Conservation (phyloP, 30 jellyfish, hydroid and myxozoan genomes). For the Turritopsis rubra region DNA sequence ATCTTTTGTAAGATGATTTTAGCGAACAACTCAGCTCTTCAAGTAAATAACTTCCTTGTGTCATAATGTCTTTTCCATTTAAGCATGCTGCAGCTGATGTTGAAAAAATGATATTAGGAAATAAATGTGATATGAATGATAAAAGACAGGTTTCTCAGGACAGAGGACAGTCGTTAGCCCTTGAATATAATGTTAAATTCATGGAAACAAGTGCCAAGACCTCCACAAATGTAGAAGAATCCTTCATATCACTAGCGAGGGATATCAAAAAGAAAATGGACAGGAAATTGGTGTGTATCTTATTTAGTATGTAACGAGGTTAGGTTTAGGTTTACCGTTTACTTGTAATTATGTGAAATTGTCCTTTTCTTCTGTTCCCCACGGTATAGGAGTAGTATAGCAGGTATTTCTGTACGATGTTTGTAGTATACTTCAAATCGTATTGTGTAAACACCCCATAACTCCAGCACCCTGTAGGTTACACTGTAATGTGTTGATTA, state of each 20-base stretch:
- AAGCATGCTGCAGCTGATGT: conserved; percentile 97
- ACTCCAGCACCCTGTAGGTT: no score
- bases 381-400: not conserved
- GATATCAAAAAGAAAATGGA: conserved; percentile 81
- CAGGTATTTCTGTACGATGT: no score
- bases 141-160: conserved; percentile 76
- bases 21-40: not conserved
- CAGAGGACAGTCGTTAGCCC: conserved; percentile 65
- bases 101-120: conserved; percentile 87
- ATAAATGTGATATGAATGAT: conserved; percentile 92
- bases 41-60: not conserved
- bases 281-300: conserved; percentile 47
- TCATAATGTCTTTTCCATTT: not conserved
- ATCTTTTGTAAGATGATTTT: not conserved
- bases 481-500: not conserved
- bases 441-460: no score
- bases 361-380: not conserved
- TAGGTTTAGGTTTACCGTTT: no score
- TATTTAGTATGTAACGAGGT: not conserved
- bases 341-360: no score
- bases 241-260: conserved; percentile 67
- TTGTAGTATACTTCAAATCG: no score
- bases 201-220: conserved; percentile 93
- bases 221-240: conserved; percentile 63
- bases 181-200: conserved; percentile 50